Conservation (phyloP, 1,140 invertebrate species). For the Saccostrea cuccullata region DNA sequence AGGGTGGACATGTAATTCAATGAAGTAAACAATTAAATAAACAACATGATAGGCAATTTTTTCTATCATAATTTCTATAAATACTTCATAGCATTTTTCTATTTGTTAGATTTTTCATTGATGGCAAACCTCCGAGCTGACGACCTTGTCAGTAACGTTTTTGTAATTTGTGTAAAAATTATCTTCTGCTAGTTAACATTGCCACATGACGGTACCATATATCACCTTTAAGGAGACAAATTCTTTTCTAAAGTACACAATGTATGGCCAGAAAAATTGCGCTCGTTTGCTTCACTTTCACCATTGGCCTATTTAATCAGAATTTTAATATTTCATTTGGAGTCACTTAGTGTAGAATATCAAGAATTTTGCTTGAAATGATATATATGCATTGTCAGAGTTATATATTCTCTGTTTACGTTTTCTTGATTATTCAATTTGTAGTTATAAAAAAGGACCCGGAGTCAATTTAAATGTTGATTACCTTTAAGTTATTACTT, state of each 20-base stretch:
- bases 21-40: no score
- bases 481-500: no score
- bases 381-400: background rate
- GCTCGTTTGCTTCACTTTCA: background rate
- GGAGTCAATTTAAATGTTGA: no score
- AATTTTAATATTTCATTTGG: background rate
- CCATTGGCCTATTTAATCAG: background rate
- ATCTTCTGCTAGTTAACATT: background rate
- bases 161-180: constrained; percentile 15
- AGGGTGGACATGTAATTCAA: no score
- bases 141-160: background rate
- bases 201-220: background rate
- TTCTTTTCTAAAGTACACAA: constrained; percentile 3
- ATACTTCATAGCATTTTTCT: no score
- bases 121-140: background rate
- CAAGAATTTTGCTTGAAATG: background rate
- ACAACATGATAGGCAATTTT: no score
- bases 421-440: no score
- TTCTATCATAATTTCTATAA: no score
- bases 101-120: no score
- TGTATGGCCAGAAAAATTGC: background rate
- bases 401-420: no score
- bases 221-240: background rate
- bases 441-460: no score
- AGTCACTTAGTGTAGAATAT: constrained; percentile 2